Conservation (phyloP, 2,113 vertebrate species). For the Trichechus manatus region DNA sequence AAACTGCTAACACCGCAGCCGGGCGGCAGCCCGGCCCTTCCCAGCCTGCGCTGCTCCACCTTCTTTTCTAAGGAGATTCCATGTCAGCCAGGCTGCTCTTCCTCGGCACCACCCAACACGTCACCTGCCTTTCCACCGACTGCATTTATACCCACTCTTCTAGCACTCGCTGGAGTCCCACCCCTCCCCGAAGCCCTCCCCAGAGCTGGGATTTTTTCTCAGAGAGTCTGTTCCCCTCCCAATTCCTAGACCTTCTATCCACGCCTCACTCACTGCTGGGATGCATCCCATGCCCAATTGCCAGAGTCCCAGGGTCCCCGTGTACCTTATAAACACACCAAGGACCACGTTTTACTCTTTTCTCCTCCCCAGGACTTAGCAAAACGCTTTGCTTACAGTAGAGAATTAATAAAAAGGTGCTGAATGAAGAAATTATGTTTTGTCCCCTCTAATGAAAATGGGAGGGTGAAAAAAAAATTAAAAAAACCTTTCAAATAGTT, state of each 20-base stretch:
- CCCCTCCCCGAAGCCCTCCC: not conserved
- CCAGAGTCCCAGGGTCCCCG: too few species aligned
- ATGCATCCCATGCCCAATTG: too few species aligned
- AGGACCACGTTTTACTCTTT: not conserved
- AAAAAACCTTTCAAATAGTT: not conserved
- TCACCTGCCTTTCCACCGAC: not conserved
- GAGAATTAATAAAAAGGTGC: not conserved
- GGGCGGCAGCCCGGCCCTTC: not conserved
- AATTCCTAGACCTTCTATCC: not conserved
- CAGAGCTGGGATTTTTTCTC: not conserved
- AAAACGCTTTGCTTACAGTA: not conserved
- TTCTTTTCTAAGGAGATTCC: too few species aligned
- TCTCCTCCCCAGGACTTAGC: not conserved
- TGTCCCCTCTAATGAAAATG: not conserved
- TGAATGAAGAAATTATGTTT: not conserved
- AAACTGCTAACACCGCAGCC: not conserved
- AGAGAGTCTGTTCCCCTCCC: not conserved
- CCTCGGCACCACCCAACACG: not conserved
- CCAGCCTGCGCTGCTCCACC: not conserved
- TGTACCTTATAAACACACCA: not conserved
- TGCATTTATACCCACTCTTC: not conserved
- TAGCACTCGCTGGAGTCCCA: not conserved
- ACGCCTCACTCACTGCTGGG: accelerated
- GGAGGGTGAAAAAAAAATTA: not conserved
- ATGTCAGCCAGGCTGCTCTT: not conserved